Evolutionary conservation across 2,797 vertebrate species (phyloP), one percentile per base, ranked within the genome.

Genomic region (Poeciliopsis paucimaculata): DNA sequence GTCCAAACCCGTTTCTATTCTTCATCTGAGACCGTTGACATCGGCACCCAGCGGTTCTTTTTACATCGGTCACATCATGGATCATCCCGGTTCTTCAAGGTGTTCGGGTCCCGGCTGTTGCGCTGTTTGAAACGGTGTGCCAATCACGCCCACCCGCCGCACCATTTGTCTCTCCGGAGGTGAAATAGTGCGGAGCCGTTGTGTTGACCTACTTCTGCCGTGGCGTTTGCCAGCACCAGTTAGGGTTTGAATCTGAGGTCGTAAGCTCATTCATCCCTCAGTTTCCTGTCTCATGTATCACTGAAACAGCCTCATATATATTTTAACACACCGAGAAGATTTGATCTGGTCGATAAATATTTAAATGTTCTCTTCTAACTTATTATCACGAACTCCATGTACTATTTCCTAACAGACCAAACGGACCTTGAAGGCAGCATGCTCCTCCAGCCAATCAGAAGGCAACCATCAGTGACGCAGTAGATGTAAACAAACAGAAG

Each of bases 401-500:
- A 34, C 31, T 12, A 13, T 71, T 55, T 12, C 15, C 47, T 13
- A 10, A 45, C n/a, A 2, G 28, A 1, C 0, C 20, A 0, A 13
- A 34, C 0, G 6, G 64, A n/a, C 6, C 80, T 0, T 84, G 82
- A 85, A 88, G 11, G 86, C 82, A 76, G 3, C 78, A 39, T 0
- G 0, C 8, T 23, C 7, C 18, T 16, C 75, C 1, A 26, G 43
- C 92, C 87, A 93, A 93, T 93, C 80, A 76, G 1, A 5, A 39
- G 26, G n/a, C 75, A 80, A 76, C 39, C 8, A 43, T 13, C 26
- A 16, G 70, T 90, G 88, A 93, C 90, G 91, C 78, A 0, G 1
- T 0, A 1, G 73, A 84, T 89, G 92, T 94, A 94, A 94, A 95
- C 93, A 95, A 93, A 93, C 91, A 87, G 73, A 66, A 43, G 62